phyloP scores from a whole-genome alignment of 2,113 vertebrate species.

The Rhabdomys dilectus region DNA sequence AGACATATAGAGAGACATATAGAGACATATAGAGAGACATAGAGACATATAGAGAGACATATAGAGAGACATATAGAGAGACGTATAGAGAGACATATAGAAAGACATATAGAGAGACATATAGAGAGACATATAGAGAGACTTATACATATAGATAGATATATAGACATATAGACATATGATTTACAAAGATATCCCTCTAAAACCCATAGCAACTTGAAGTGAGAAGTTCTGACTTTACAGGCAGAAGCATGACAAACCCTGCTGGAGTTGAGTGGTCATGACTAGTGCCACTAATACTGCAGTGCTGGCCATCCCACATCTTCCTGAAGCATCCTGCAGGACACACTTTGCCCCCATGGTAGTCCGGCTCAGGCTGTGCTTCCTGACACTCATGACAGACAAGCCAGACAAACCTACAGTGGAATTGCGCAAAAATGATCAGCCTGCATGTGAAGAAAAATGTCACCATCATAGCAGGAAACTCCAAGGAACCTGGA shows the following conservation, averaged over 20 bases:
- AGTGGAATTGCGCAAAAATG: neutral
- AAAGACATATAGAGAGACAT: too few species aligned
- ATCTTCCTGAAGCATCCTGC: fast-evolving
- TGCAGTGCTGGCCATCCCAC: fast-evolving
- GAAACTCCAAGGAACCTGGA: neutral
- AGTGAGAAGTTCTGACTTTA: neutral
- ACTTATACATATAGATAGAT: too few species aligned
- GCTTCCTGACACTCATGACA: neutral
- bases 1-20: too few species aligned
- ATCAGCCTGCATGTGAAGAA: neutral
- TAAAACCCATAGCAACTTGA: neutral
- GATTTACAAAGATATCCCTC: neutral
- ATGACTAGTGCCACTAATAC: fast-evolving
- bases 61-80: too few species aligned
- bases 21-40: too few species aligned
- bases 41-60: too few species aligned
- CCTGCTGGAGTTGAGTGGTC: neutral
- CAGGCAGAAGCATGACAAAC: neutral
- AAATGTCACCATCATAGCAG: neutral
- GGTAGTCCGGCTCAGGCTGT: neutral
- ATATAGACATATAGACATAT: too few species aligned
- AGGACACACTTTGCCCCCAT: neutral
- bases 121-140: too few species aligned
- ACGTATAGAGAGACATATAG: too few species aligned
- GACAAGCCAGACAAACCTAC: neutral